Percentiles rank a stretch among this genome's conserved stretches.
These are phyloP conservation scores for Adrianichthys oophorus DNA, from an alignment of 2,797 vertebrate species.

Conservation along the genomic window DNA sequence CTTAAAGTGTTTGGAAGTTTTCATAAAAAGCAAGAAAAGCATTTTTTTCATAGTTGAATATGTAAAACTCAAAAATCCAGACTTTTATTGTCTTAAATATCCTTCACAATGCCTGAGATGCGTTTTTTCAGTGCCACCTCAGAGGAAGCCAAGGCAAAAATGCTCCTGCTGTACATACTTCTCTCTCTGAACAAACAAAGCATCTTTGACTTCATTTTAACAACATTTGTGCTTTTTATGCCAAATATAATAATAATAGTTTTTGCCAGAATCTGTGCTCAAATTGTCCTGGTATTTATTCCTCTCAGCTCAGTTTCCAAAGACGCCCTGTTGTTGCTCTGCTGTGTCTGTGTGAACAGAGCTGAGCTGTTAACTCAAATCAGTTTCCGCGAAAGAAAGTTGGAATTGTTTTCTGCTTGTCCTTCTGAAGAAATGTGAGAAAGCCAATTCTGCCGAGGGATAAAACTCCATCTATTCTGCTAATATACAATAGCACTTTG, in stretches of 20 bases:
- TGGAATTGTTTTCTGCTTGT: conserved; percentile 5
- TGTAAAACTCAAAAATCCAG: not conserved
- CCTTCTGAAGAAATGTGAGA: conserved; percentile 27
- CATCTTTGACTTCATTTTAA: not conserved
- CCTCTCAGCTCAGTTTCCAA: conserved; percentile 20
- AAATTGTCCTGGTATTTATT: conserved; percentile 31
- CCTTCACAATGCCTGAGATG: not conserved
- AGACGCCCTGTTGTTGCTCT: conserved; percentile 18
- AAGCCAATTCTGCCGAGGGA: conserved; percentile 22
- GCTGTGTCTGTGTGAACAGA: conserved; percentile 33
- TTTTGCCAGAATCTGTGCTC: conserved; percentile 18
- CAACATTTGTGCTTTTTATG: conserved; percentile 8
- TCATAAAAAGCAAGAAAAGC: no score
- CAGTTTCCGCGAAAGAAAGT: conserved; percentile 9
- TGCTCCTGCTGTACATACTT: not conserved
- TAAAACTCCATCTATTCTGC: conserved; percentile 15
- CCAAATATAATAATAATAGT: not conserved
- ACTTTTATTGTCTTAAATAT: not conserved
- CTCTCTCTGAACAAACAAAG: not conserved
- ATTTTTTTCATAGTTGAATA: no score
- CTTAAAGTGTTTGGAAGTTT: no score
- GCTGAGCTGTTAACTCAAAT: not conserved
- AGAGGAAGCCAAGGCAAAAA: not conserved
- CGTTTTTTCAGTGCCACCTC: not conserved
- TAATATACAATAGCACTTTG: conserved; percentile 32